Conservation (phyloP, 2,797 vertebrate genomes). For the Anas flavirostris region DNA sequence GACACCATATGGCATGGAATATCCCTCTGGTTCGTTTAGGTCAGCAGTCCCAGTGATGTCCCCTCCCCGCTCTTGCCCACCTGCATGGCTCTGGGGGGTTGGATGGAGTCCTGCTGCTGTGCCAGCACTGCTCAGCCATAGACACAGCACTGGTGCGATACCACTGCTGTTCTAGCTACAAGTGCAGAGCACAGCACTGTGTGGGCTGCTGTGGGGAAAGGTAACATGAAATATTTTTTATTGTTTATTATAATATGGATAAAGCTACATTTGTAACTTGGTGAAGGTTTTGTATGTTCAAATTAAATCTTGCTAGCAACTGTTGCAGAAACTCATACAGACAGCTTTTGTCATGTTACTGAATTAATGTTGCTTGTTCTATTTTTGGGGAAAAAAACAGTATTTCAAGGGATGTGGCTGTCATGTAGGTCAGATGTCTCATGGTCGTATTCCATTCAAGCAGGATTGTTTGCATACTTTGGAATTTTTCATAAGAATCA, state of each 20-base stretch:
- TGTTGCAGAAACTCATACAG: neutral
- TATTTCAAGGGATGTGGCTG: neutral
- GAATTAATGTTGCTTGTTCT: neutral
- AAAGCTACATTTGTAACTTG: neutral
- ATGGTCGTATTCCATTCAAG: neutral
- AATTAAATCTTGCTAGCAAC: neutral
- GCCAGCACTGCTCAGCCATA: too few species aligned
- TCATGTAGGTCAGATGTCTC: neutral
- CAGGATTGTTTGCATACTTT: neutral
- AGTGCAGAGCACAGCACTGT: too few species aligned
- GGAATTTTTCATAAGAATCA: neutral
- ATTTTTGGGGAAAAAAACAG: neutral
- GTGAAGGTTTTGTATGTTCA: neutral
- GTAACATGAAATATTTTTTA: neutral
- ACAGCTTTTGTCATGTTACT: neutral
- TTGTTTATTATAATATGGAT: neutral
- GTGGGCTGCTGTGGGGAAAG: too few species aligned
- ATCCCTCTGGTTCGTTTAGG: too few species aligned
- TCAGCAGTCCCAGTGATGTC: too few species aligned
- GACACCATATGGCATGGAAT: too few species aligned
- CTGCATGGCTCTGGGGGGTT: too few species aligned
- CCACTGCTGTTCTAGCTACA: too few species aligned
- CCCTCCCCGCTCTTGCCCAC: too few species aligned
- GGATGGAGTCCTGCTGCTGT: too few species aligned
- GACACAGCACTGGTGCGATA: too few species aligned